phyloP scores from a whole-genome alignment of 2,888 invertebrate species.

The Hedya salicella region DNA sequence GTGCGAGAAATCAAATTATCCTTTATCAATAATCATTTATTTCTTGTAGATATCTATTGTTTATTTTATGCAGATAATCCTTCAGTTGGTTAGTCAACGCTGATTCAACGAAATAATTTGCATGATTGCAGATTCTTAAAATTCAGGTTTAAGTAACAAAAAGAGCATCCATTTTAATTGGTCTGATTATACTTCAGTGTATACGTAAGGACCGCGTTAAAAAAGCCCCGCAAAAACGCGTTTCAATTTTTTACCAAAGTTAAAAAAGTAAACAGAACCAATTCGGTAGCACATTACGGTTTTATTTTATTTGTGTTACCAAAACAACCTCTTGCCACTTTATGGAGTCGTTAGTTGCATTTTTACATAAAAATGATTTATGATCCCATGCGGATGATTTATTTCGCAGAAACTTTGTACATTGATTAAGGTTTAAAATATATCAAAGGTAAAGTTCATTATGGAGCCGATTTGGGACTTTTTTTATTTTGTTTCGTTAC shows the following conservation, averaged over 20 bases:
- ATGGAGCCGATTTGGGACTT: background rate
- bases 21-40: too few species aligned
- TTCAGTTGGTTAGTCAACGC: background rate
- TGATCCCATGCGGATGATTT: constrained; percentile 28
- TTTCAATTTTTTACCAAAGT: constrained; percentile 41
- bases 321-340: constrained; percentile 41
- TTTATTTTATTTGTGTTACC: constrained; percentile 42
- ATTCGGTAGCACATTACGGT: constrained; percentile 44
- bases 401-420: constrained; percentile 29
- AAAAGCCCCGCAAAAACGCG: constrained; percentile 40
- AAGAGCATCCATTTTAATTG: constrained; percentile 21
- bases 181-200: constrained; percentile 10
- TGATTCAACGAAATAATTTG: background rate
- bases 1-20: too few species aligned
- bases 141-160: background rate
- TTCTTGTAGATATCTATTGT: too few species aligned
- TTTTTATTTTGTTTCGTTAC: background rate
- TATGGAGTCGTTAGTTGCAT: constrained; percentile 43
- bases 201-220: constrained; percentile 1
- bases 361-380: constrained; percentile 44
- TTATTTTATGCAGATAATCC: background rate
- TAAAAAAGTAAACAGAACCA: constrained; percentile 43
- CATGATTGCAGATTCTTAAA: background rate
- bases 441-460: constrained; percentile 12
- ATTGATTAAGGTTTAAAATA: constrained; percentile 23